phyloP scores from a whole-genome alignment of 2,797 vertebrate species.

The Emydoidea blandingii region DNA sequence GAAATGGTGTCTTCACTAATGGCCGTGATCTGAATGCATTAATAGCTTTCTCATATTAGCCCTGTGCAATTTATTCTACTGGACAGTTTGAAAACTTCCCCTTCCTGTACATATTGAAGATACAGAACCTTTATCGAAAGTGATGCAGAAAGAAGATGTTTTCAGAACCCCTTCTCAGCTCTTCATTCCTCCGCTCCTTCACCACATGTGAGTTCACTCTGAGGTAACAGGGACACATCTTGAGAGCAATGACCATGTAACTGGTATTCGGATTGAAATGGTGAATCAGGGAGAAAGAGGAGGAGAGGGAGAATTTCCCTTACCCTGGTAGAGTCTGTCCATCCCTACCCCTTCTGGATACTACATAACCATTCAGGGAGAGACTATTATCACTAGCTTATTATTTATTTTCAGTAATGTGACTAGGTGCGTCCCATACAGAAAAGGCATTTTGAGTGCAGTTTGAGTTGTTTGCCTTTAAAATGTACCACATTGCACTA shows the following conservation, averaged over 20 bases:
- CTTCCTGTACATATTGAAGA: not conserved
- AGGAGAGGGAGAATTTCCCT: not conserved
- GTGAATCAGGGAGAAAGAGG: not conserved
- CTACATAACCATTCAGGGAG: not conserved
- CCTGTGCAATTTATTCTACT: not conserved
- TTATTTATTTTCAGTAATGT: not conserved
- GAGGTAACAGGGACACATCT: not conserved
- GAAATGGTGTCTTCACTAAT: not conserved
- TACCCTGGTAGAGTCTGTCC: not conserved
- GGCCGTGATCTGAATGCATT: not conserved
- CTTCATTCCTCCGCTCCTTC: not conserved
- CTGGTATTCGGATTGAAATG: not conserved
- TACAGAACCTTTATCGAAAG: not conserved
- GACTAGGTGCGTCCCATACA: not conserved
- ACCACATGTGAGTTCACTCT: not conserved
- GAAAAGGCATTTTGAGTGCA: not conserved
- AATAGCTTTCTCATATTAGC: not conserved
- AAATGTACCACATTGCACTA: not conserved
- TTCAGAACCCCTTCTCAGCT: not conserved
- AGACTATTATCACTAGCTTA: not conserved
- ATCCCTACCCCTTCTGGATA: not conserved
- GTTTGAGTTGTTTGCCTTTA: slow-evolving; percentile 5
- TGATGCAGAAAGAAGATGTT: rapidly evolving
- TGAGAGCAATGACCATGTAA: not conserved
- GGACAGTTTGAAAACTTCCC: not conserved